A percentile compares a stretch with the other conserved stretches of the same genome.
These are phyloP conservation scores for Antheraea pernyi DNA, from an alignment of 1,140 invertebrate species.

Conservation along the genomic window DNA sequence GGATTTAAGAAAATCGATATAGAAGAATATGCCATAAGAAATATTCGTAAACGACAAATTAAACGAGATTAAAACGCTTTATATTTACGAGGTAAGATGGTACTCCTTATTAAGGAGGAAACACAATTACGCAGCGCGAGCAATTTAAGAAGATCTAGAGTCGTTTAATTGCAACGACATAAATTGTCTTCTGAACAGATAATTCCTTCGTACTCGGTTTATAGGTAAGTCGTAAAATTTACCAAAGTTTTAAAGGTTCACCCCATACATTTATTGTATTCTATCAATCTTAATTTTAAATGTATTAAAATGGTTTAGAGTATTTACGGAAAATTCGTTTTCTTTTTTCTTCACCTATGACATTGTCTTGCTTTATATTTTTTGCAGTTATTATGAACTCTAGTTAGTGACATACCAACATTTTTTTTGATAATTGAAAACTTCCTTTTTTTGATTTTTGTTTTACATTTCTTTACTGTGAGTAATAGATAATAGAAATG, in stretches of 20 bases:
- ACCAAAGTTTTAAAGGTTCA: conserved; percentile 12
- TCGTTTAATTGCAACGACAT: conserved; percentile 46
- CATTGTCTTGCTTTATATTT: too few species aligned
- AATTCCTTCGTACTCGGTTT: conserved; percentile 41
- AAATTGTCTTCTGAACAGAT: conserved; percentile 52
- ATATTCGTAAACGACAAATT: conserved; percentile 47
- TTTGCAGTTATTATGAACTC: too few species aligned
- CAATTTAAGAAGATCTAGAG: conserved; percentile 50
- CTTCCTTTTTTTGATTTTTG: too few species aligned
- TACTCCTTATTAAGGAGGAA: conserved; percentile 45
- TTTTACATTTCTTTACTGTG: too few species aligned
- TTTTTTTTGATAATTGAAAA: too few species aligned
- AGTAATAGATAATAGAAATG: too few species aligned
- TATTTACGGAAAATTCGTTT: too few species aligned
- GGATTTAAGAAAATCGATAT: background rate
- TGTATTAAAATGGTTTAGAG: background rate
- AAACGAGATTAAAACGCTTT: conserved; percentile 47
- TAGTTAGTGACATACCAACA: too few species aligned
- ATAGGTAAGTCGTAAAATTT: conserved; percentile 35
- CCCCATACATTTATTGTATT: background rate
- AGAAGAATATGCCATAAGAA: background rate
- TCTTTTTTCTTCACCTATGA: too few species aligned
- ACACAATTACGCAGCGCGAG: conserved; percentile 53
- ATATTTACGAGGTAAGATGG: conserved; percentile 51
- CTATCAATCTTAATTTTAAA: background rate